Evolutionary conservation across 2,888 invertebrate species (phyloP), one percentile per base, ranked within the genome.

Genomic region (Drosophila neotestacea): DNA sequence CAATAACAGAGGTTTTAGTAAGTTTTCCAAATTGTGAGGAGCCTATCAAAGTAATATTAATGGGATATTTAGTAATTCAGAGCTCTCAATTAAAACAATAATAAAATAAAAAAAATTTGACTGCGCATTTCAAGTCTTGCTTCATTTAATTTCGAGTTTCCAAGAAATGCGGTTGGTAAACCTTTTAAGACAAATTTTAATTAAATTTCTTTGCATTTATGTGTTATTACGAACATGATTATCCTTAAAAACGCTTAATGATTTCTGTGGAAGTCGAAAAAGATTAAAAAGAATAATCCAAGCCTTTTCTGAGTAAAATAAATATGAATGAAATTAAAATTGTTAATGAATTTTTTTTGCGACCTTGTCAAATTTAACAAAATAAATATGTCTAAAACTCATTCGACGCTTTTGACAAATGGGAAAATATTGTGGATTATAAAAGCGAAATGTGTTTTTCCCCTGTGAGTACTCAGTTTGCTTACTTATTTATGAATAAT

Each of bases 401-500:
- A 50, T 22, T 50, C 38, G n/a, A 11, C 6, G 13, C 10, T 11
- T 9, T 34, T 36, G 44, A 56, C n/a, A 44, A 44, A 46, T 46
- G 27, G 3, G 2, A 2, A 32, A 42, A 22, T 32, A 7, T 44
- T 22, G 13, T 22, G 30, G n/a, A 54, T 62, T 38, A 46, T 10
- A 13, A 13, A 54, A 46, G 22, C 5, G 41, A 10, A 38, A 54
- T 30, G n/a, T 46, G 38, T 9, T 42, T 22, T 41, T 27, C 13
- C 52, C 47, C 27, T 16, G 36, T 10, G 42, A 34, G 27, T 16
- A 11, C 34, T 34, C 28, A 16, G 50, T 46, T 22, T 34, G 34
- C 44, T 16, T 77, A 39, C 38, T 16, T 73, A 44, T 5, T 27
- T 55, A 47, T 74, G 58, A 79, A 55, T 64, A 64, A 76, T 76